Evolutionary conservation across 2,113 vertebrate species (phyloP), one percentile per base, ranked within the genome.

Genomic region (Chiloscyllium plagiosum): DNA sequence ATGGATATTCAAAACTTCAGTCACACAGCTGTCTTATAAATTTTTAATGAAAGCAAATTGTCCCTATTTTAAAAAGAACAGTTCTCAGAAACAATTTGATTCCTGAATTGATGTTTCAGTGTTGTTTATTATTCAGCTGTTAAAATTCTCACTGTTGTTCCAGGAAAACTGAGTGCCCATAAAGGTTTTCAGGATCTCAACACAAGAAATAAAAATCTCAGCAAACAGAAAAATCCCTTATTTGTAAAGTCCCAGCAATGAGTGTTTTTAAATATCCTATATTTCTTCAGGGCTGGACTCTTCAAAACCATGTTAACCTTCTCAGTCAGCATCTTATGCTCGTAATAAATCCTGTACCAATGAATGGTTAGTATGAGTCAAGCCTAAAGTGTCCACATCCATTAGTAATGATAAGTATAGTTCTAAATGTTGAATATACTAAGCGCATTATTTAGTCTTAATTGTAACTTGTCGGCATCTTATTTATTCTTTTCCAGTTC

Each of bases 401-500:
- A 66, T 68, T 69, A 76, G n/a, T 70, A 13, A 52, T 72, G 61
- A 13, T 50, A 68, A 47, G 56, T 61, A 69, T 17, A 94, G 1
- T 2, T 15, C 19, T 29, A n/a, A 70, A 17, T 68, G 29, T 20
- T 72, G 29, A 70, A 95, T 42, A 12, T n/a, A 42, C 26, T 24
- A 33, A 68, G 47, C 19, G 17, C n/a, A 95, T 95, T 26, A 26
- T 1, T 70, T 47, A 69, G 19, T 95, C 66, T 12, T 83, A 33
- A 80, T 2, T 50, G 7, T 52, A 65, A 85, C 5, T 37, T 17
- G 5, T 15, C 3, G 22, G 19, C 19, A 19, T 13, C 52, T 93
- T 26, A 7, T 17, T 22, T 19, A 78, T 19, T 0, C n/a, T 17
- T 96, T 96, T 96, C 80, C 96, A 94, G 56, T 96, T 72, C 96